Base-by-base conservation (phyloP, 2,797 vertebrate species). In the Catamblyrhynchus diadema region DNA sequence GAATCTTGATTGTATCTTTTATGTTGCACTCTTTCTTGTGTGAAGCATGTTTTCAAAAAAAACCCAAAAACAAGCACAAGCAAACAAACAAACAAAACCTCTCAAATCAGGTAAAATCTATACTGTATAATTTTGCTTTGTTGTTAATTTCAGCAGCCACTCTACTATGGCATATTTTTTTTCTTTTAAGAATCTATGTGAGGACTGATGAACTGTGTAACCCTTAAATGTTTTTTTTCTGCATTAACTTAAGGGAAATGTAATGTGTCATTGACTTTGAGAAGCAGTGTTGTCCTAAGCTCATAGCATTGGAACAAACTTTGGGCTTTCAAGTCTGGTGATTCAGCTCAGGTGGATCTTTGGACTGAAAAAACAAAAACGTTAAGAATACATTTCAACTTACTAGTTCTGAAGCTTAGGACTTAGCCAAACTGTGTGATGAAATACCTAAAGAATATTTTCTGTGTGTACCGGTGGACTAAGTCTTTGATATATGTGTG, bases 391-490 rank as follows among this genome's bases (percentile, higher is more conserved):
- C 5, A 56, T n/a, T 41, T 32, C 32, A 44, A 12, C 8, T 65
- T 50, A 22, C 2, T 35, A 44, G 11, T 85, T 81, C 14, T 86
- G 72, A 86, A 78, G 8, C 10, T 67, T 74, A 84, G 11, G 30
- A 53, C 14, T 78, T 81, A 24, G 12, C 8, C 67, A 28, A 83
- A 48, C 8, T 12, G 1, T 30, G 9, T 61, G 16, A 24, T 18
- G 9, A 71, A 90, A 71, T 27, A 12, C 48, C 27, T 56, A 28
- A 82, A 60, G 16, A 39, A 19, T 71, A 25, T 66, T 78, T 74
- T 74, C 6, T 47, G 4, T 42, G 7, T 45, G 13, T 57, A 85
- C 5, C 0, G 0, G 32, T 32, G 56, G 23, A 67, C 2, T 16
- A 41, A 42, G 2, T 28, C 18, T 59, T 66, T 35, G 1, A 22